phyloP scores from a whole-genome alignment of 1,140 invertebrate species.

The Orussus abietinus region DNA sequence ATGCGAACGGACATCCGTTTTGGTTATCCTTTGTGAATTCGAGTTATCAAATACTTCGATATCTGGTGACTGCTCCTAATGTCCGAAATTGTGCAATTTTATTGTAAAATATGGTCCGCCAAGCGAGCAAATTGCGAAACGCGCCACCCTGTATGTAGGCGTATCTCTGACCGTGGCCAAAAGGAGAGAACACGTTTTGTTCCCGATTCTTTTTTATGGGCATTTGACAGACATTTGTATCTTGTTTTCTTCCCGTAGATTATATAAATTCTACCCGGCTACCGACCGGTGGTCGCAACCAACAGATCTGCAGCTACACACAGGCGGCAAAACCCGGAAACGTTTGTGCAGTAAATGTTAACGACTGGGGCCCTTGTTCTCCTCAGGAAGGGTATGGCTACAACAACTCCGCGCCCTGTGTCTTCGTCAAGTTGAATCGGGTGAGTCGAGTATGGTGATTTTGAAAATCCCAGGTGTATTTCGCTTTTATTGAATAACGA shows the following conservation, averaged over 20 bases:
- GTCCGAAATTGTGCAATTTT: too few species aligned
- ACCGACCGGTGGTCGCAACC: slow-evolving; percentile 58
- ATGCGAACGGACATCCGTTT: too few species aligned
- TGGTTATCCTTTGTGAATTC: too few species aligned
- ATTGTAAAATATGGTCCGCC: too few species aligned
- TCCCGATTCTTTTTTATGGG: neutral
- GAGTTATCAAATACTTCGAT: too few species aligned
- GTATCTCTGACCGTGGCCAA: too few species aligned
- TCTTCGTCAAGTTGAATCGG: slow-evolving; percentile 85
- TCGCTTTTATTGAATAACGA: slow-evolving; percentile 1
- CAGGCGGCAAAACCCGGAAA: slow-evolving; percentile 57
- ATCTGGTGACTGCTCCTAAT: too few species aligned
- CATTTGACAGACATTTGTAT: neutral
- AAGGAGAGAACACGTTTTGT: too few species aligned
- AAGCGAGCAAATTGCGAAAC: too few species aligned
- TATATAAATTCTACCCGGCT: slow-evolving; percentile 56
- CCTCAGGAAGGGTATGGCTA: slow-evolving; percentile 66
- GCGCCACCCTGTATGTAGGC: too few species aligned
- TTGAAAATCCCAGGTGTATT: neutral
- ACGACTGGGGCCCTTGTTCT: slow-evolving; percentile 64
- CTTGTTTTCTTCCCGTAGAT: slow-evolving; percentile 40
- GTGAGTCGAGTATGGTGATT: slow-evolving; percentile 46
- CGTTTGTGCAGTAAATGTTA: slow-evolving; percentile 68
- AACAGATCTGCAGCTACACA: slow-evolving; percentile 64
- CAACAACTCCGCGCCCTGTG: slow-evolving; percentile 67